phyloP scores from a whole-genome alignment of 2,888 invertebrate genomes.

The Keiferia lycopersicella region DNA sequence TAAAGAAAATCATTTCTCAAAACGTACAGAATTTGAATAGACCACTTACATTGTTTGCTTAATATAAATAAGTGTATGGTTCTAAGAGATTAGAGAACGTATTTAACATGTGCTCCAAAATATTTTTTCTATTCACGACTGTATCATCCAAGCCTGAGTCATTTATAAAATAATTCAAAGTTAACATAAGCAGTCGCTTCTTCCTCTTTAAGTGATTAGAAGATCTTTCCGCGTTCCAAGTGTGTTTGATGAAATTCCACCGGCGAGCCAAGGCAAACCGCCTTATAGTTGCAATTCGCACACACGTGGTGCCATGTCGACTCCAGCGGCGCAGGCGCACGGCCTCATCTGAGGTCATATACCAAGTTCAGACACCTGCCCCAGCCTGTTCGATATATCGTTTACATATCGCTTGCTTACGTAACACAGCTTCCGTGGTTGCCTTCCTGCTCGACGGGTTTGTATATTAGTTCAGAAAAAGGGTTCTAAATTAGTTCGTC shows the following conservation, averaged over 20 bases:
- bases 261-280: constrained; percentile 16
- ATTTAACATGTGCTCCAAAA: too few relatives aligned
- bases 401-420: constrained; percentile 20
- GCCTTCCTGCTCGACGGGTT: constrained; percentile 24
- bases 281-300: constrained; percentile 22
- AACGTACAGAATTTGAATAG: neutral
- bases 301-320: constrained; percentile 30
- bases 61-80: too few relatives aligned
- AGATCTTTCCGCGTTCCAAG: constrained; percentile 8
- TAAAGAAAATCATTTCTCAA: neutral
- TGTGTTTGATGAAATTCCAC: constrained; percentile 12
- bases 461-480: neutral
- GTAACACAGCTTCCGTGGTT: constrained; percentile 31
- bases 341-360: constrained; percentile 36
- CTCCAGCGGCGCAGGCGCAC: constrained; percentile 18
- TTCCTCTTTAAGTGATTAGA: neutral
- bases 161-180: neutral
- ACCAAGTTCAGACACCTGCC: constrained; percentile 37
- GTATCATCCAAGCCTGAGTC: neutral
- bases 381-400: constrained; percentile 30
- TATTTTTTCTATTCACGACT: neutral
- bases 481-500: neutral
- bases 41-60: too few relatives aligned
- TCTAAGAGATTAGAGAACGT: too few relatives aligned
- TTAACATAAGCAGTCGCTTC: neutral